A percentile compares a stretch with the other conserved stretches of the same genome.
These are phyloP conservation scores for Pogonocichla stellata DNA, from an alignment of 2,113 vertebrate genomes.

Conservation along the genomic window DNA sequence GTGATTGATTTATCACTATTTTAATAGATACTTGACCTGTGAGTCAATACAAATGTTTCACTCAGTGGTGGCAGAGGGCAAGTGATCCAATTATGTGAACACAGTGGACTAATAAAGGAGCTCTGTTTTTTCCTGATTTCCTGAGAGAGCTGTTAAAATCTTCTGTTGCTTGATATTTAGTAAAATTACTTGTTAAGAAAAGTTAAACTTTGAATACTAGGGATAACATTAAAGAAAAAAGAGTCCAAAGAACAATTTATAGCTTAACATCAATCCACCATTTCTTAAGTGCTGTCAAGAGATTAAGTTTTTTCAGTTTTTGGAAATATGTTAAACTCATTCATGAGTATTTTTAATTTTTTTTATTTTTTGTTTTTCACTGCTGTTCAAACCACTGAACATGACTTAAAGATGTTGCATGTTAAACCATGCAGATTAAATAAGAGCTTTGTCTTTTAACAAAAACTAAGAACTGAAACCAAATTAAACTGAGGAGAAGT, in stretches of 20 bases:
- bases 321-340: neutral
- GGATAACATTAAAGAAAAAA: neutral
- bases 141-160: neutral
- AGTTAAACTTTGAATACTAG: neutral
- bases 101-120: neutral
- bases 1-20: conserved; percentile 65
- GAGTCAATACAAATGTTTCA: conserved; percentile 72
- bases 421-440: neutral
- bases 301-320: neutral
- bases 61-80: conserved; percentile 29
- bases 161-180: neutral
- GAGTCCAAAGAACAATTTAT: neutral
- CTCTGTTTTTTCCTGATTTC: conserved; percentile 5
- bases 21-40: conserved; percentile 70
- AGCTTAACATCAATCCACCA: neutral
- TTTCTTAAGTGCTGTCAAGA: neutral
- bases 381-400: neutral
- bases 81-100: conserved; percentile 57
- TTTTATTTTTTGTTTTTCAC: neutral
- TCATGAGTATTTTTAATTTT: neutral
- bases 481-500: neutral
- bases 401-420: neutral
- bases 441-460: neutral
- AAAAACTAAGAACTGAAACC: no score
- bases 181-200: neutral